Percentiles rank a stretch among this genome's conserved stretches.
Evolutionary conservation across 2,888 invertebrate genomes (phyloP).

Genomic region (Theretra japonica): DNA sequence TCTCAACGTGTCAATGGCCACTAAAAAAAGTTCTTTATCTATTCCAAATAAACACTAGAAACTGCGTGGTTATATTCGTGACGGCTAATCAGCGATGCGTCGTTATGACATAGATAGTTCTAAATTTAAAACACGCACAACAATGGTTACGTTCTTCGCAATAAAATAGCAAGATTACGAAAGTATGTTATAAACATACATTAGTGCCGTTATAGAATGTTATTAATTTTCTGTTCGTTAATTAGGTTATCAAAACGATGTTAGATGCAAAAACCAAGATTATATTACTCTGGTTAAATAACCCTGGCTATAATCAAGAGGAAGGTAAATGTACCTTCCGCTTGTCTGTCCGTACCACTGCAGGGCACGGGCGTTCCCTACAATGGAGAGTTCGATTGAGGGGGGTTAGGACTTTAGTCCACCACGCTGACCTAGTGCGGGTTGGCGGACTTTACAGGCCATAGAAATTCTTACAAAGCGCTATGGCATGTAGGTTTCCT

Average conservation of each 20-base stretch:
- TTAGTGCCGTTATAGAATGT: background rate
- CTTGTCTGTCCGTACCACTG: too few relatives aligned
- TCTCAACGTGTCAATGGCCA: background rate
- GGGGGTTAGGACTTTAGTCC: too few relatives aligned
- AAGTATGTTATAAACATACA: constrained; percentile 1
- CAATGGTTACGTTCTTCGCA: constrained; percentile 19
- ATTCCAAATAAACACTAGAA: background rate
- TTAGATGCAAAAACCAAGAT: background rate
- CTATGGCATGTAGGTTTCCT: too few relatives aligned
- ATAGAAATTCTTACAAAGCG: too few relatives aligned
- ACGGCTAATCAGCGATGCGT: constrained; percentile 3
- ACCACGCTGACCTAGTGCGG: too few relatives aligned
- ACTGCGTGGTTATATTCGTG: background rate
- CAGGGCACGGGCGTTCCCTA: too few relatives aligned
- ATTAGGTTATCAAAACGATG: background rate
- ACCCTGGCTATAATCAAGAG: too few relatives aligned
- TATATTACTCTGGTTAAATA: too few relatives aligned
- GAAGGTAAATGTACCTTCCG: too few relatives aligned
- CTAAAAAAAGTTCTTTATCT: background rate
- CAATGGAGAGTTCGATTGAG: too few relatives aligned
- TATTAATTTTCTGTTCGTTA: background rate
- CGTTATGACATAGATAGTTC: constrained; percentile 15
- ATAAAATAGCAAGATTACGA: constrained; percentile 17
- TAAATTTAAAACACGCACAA: constrained; percentile 17
- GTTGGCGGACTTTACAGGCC: too few relatives aligned